Percentiles rank a stretch among this genome's conserved stretches.
phyloP scores from a whole-genome alignment of 1,140 invertebrate genomes.

The Ptiloglossa arizonensis region DNA sequence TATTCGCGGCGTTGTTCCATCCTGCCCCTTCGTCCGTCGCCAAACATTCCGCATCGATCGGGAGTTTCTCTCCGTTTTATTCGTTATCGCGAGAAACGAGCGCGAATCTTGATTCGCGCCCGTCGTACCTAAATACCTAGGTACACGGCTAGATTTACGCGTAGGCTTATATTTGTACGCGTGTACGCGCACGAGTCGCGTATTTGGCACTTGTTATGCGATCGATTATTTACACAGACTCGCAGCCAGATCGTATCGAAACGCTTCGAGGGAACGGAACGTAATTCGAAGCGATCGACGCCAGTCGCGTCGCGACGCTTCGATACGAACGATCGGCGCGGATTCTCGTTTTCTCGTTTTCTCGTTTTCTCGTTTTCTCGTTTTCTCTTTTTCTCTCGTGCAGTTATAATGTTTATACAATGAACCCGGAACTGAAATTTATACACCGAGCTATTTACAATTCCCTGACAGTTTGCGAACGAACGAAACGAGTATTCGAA shows the following conservation, averaged over 20 bases:
- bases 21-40: not conserved
- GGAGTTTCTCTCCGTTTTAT: not conserved
- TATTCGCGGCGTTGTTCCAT: conserved; percentile 5
- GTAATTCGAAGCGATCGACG: not conserved
- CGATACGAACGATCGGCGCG: conserved; percentile 36
- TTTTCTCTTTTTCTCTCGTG: not conserved
- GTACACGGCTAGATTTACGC: not conserved
- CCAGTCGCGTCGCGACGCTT: conserved; percentile 9
- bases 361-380: not conserved
- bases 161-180: conserved; percentile 5
- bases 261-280: conserved; percentile 4
- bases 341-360: conserved; percentile 3
- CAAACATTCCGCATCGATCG: not conserved
- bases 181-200: conserved; percentile 12
- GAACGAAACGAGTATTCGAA: not conserved
- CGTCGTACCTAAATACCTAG: no score
- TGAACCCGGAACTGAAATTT: conserved; percentile 68
- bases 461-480: conserved; percentile 32
- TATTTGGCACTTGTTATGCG: conserved; percentile 70
- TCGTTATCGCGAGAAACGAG: conserved; percentile 25
- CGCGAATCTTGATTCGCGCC: conserved; percentile 4
- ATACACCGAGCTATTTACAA: conserved; percentile 76
- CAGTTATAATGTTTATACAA: conserved; percentile 70
- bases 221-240: conserved; percentile 57
- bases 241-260: conserved; percentile 23